Percentiles rank a stretch among this genome's conserved stretches.
These are phyloP conservation scores for Drosophila hawaiiensis DNA, from an alignment of 2,888 invertebrate genomes.

Conservation along the genomic window DNA sequence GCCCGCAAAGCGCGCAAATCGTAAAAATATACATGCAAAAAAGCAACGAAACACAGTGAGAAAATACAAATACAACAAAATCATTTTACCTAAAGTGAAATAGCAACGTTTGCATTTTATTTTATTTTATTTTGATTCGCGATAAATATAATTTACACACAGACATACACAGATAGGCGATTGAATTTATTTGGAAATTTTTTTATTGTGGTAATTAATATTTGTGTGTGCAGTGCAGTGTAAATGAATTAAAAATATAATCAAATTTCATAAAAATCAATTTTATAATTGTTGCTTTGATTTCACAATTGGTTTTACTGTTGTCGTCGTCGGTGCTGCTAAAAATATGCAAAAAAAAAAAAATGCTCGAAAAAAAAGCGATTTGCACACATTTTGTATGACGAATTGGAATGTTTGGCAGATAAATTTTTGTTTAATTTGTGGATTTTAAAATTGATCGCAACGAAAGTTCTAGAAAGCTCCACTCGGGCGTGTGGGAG, in stretches of 20 bases:
- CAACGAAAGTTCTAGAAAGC: conserved; percentile 56
- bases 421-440: conserved; percentile 5
- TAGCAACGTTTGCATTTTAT: conserved; percentile 24
- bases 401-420: conserved; percentile 37
- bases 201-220: conserved; percentile 33
- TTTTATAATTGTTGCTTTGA: conserved; percentile 23
- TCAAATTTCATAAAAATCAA: conserved; percentile 12
- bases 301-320: conserved; percentile 18
- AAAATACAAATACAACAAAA: conserved; percentile 44
- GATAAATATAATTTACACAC: conserved; percentile 14
- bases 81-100: conserved; percentile 46
- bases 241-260: conserved; percentile 24
- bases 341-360: conserved; percentile 8
- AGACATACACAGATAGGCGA: background rate
- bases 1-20: conserved; percentile 50
- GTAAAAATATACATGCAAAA: conserved; percentile 51
- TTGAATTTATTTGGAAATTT: conserved; percentile 1
- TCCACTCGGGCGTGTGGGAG: background rate
- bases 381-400: background rate
- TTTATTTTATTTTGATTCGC: conserved; percentile 12
- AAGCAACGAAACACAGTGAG: conserved; percentile 50
- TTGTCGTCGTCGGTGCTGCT: conserved; percentile 10
- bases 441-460: background rate
- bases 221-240: conserved; percentile 26
- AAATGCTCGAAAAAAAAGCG: background rate